These are phyloP conservation scores for Eriocheir sinensis DNA, from an alignment of 1,140 invertebrate genomes.

Conservation along the genomic window DNA sequence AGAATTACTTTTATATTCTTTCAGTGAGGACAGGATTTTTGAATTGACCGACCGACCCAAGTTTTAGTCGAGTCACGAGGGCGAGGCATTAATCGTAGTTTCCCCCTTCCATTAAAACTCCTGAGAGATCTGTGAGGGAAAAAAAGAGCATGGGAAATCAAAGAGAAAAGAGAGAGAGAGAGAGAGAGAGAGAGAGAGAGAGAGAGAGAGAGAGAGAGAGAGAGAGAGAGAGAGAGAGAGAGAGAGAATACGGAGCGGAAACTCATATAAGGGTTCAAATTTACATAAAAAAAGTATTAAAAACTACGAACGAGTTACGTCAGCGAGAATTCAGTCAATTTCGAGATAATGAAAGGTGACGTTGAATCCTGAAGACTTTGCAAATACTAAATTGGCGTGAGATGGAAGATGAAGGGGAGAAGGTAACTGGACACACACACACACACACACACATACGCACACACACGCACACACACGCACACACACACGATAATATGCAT, in stretches of 20 bases:
- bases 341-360: neutral
- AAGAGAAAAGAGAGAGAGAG: neutral
- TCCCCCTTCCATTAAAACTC: neutral
- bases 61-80: neutral
- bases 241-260: neutral
- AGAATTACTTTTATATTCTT: neutral
- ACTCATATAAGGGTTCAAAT: too few species aligned
- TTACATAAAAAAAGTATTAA: neutral
- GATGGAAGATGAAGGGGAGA: neutral
- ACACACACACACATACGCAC: too few species aligned
- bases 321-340: neutral
- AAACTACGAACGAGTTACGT: neutral
- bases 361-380: neutral
- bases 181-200: slow-evolving; percentile 5
- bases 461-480: too few species aligned
- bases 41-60: neutral
- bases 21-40: neutral
- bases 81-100: neutral
- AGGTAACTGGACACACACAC: too few species aligned
- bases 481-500: too few species aligned
- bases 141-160: neutral
- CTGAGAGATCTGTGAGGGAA: neutral
- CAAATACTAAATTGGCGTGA: neutral
- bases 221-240: slow-evolving; percentile 22
- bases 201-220: slow-evolving; percentile 22